Evolutionary conservation across 2,888 invertebrate genomes (phyloP).

Genomic region (Podabrus alpinus): DNA sequence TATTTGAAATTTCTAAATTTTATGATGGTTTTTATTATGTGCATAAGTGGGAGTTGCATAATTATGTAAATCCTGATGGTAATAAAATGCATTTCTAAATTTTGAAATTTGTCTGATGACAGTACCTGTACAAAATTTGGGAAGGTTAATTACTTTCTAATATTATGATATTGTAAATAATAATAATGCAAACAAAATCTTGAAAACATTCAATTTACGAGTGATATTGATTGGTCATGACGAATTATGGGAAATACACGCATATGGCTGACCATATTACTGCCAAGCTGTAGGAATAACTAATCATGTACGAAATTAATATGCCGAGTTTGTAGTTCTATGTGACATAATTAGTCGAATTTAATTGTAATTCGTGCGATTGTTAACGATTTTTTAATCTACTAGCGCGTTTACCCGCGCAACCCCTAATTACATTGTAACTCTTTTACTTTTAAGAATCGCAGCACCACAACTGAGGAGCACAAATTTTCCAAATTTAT

Average conservation of each 20-base stretch:
- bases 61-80: neutral
- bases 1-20: neutral
- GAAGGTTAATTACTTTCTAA: neutral
- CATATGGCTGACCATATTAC: constrained; percentile 23
- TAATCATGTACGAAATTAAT: constrained; percentile 36
- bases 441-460: neutral
- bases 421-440: neutral
- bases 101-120: neutral
- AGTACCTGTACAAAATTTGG: neutral
- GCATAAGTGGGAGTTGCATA: neutral
- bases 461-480: neutral
- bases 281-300: constrained; percentile 30
- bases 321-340: constrained; percentile 32
- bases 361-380: constrained; percentile 30
- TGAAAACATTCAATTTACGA: neutral
- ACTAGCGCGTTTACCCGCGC: neutral
- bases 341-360: constrained; percentile 36
- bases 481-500: constrained; percentile 4
- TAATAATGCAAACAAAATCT: neutral
- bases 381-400: neutral
- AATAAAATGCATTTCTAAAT: neutral
- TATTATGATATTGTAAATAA: neutral
- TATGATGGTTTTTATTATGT: neutral
- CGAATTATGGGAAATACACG: constrained; percentile 23
- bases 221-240: constrained; percentile 8